Evolutionary conservation across 2,797 vertebrate species (phyloP).

Genomic region (Muraenolepis orangiensis): DNA sequence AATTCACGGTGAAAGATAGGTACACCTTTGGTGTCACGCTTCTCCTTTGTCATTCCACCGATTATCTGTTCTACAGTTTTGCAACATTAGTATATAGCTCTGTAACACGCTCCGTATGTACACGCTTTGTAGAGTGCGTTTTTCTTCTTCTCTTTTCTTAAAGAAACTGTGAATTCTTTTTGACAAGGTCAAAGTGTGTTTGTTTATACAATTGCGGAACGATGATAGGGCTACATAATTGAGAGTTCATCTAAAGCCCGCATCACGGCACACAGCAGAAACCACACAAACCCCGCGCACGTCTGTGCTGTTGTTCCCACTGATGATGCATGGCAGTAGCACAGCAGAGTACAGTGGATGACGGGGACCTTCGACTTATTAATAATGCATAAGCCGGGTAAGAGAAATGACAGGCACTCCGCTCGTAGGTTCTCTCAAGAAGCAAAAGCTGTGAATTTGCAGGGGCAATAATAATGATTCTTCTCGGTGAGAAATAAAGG

Average conservation of each 20-base stretch:
- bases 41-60: neutral
- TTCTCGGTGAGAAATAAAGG: constrained; percentile 77
- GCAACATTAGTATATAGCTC: neutral
- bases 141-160: neutral
- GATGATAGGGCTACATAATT: constrained; percentile 11
- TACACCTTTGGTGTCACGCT: neutral
- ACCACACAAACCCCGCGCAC: constrained; percentile 36
- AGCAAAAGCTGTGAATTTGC: constrained; percentile 75
- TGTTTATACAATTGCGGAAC: neutral
- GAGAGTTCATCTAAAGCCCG: constrained; percentile 15
- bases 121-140: neutral
- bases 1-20: neutral
- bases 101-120: neutral
- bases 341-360: constrained; percentile 68
- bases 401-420: constrained; percentile 74
- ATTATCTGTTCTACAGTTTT: neutral
- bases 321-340: constrained; percentile 61
- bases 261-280: constrained; percentile 39
- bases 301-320: constrained; percentile 54
- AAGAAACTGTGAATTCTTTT: neutral
- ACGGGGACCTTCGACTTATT: constrained; percentile 69
- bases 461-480: constrained; percentile 76
- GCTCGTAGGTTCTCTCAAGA: constrained; percentile 69
- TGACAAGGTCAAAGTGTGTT: constrained; percentile 18
- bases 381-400: constrained; percentile 75